Conservation (phyloP, 2,888 invertebrate genomes). For the Trissolcus japonicus region DNA sequence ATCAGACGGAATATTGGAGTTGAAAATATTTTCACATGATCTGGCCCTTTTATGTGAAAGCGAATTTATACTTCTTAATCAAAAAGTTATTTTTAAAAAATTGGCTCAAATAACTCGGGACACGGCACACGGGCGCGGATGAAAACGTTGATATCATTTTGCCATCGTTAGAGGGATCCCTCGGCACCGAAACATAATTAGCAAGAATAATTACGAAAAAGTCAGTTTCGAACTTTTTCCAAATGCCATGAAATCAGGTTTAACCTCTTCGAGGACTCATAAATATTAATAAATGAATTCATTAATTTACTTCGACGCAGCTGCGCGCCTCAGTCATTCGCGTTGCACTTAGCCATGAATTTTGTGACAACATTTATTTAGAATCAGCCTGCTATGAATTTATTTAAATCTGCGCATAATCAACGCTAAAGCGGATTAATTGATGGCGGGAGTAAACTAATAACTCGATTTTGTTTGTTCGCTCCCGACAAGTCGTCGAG, state of each 20-base stretch:
- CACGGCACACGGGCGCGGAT: too few species aligned
- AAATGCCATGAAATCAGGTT: slow-evolving; percentile 37
- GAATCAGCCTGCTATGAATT: slow-evolving; percentile 30
- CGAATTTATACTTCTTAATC: too few species aligned
- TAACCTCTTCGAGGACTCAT: slow-evolving; percentile 36
- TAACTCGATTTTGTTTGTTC: slow-evolving; percentile 45
- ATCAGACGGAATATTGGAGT: too few species aligned
- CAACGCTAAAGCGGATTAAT: slow-evolving; percentile 34
- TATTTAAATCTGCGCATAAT: slow-evolving; percentile 35
- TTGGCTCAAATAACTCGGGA: too few species aligned
- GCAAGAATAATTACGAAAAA: slow-evolving; percentile 43
- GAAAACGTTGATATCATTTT: too few species aligned
- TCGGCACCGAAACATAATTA: slow-evolving; percentile 30
- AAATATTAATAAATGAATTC: slow-evolving; percentile 52
- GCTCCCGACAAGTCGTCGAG: slow-evolving; percentile 8
- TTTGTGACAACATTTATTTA: slow-evolving; percentile 45
- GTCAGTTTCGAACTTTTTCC: slow-evolving; percentile 36
- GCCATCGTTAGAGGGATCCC: too few species aligned
- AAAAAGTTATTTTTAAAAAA: too few species aligned
- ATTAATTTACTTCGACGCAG: slow-evolving; percentile 38
- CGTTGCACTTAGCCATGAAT: slow-evolving; percentile 32
- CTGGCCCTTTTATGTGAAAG: neutral
- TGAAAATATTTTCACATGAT: too few species aligned
- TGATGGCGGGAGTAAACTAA: slow-evolving; percentile 32
- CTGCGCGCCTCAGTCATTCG: slow-evolving; percentile 22